A percentile compares a stretch with the other conserved stretches of the same genome.
Conservation (phyloP, 1,140 invertebrate genomes). For the Drosophila subpulchrella region DNA sequence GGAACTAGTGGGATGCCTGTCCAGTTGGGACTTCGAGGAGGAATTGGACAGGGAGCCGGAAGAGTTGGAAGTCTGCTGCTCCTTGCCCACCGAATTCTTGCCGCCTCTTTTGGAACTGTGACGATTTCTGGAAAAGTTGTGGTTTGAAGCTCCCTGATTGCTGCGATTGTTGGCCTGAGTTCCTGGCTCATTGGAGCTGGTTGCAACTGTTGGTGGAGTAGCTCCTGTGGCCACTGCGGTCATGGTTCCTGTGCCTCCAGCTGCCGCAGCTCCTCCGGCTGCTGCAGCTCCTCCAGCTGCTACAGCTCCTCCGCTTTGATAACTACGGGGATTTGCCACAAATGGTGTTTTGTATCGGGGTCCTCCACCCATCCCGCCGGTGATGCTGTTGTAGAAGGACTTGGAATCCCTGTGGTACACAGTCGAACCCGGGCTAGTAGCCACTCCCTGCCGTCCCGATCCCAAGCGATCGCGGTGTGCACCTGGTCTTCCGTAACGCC, state of each 20-base stretch:
- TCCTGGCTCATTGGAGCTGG: slow-evolving; percentile 6
- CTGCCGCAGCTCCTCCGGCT: background rate
- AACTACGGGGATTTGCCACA: slow-evolving; percentile 2
- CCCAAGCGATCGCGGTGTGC: slow-evolving; percentile 32
- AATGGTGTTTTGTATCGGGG: slow-evolving; percentile 37
- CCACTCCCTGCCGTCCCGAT: slow-evolving; percentile 15
- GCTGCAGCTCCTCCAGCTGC: background rate
- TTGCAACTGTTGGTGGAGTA: background rate
- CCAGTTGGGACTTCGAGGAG: slow-evolving; percentile 56
- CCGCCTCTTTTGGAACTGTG: slow-evolving; percentile 9
- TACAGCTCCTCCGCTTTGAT: background rate
- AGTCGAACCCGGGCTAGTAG: slow-evolving; percentile 3
- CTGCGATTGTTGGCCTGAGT: background rate
- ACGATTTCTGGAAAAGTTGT: slow-evolving; percentile 2
- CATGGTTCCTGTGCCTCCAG: background rate
- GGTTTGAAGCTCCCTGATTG: background rate
- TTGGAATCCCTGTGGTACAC: slow-evolving; percentile 58
- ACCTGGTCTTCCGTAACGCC: slow-evolving; percentile 19
- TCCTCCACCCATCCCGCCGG: slow-evolving; percentile 6
- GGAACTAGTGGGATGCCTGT: slow-evolving; percentile 9
- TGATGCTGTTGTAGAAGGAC: slow-evolving; percentile 54
- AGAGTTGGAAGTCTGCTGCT: slow-evolving; percentile 43
- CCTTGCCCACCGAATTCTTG: slow-evolving; percentile 27
- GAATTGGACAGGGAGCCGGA: slow-evolving; percentile 56
- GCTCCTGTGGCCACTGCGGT: background rate